These are phyloP conservation scores for Acheta domesticus DNA, from an alignment of 2,888 invertebrate genomes.

Conservation along the genomic window DNA sequence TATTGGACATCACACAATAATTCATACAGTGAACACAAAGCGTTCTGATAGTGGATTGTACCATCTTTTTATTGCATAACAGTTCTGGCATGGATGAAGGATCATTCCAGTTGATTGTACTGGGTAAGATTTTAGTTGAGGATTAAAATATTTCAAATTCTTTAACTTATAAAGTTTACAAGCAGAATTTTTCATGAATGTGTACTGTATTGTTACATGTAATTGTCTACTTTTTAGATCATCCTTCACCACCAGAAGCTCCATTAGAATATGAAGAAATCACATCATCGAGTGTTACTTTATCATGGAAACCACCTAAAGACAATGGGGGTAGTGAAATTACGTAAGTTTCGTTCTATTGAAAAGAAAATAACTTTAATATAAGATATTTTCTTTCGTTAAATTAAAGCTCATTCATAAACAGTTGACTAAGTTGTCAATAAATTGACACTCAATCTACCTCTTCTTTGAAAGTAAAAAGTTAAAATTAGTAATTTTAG, in stretches of 20 bases:
- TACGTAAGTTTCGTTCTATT: slow-evolving; percentile 54
- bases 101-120: slow-evolving; percentile 81
- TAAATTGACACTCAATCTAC: too few relatives aligned
- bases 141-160: too few relatives aligned
- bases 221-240: slow-evolving; percentile 52
- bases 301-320: slow-evolving; percentile 91
- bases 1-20: slow-evolving; percentile 86
- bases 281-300: slow-evolving; percentile 88
- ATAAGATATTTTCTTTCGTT: too few relatives aligned
- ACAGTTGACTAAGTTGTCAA: too few relatives aligned
- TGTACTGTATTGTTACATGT: background rate
- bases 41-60: slow-evolving; percentile 88
- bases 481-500: too few relatives aligned
- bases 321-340: slow-evolving; percentile 94
- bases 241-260: slow-evolving; percentile 83
- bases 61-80: slow-evolving; percentile 81
- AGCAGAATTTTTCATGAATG: background rate
- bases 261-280: slow-evolving; percentile 93
- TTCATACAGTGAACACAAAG: slow-evolving; percentile 90
- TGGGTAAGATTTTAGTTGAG: slow-evolving; percentile 52
- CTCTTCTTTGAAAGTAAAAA: too few relatives aligned
- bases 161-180: too few relatives aligned
- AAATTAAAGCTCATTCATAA: too few relatives aligned
- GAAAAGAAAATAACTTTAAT: too few relatives aligned
- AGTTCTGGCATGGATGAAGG: slow-evolving; percentile 91